Evolutionary conservation across 2,888 invertebrate species (phyloP).

Genomic region (Acronicta psi): DNA sequence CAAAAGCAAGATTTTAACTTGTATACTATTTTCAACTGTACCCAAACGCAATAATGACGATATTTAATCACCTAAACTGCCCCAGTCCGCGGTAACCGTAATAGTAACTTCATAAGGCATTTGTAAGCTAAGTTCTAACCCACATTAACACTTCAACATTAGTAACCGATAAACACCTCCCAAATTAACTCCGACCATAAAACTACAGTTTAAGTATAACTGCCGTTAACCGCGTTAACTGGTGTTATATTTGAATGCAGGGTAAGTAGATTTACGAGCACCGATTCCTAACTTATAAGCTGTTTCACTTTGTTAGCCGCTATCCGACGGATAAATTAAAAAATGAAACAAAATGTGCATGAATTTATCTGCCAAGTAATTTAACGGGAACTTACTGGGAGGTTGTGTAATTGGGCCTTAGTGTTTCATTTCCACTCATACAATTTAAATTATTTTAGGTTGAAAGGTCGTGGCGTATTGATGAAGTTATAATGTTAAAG

Average conservation of each 20-base stretch:
- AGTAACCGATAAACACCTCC: slow-evolving; percentile 10
- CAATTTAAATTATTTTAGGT: slow-evolving; percentile 5
- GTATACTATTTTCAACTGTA: background rate
- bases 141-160: slow-evolving; percentile 20
- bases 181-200: slow-evolving; percentile 38
- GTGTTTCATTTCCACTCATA: slow-evolving; percentile 30
- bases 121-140: background rate
- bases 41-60: no score
- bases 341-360: no score
- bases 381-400: no score
- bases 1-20: no score
- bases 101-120: background rate
- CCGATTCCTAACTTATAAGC: slow-evolving; percentile 43
- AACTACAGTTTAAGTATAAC: slow-evolving; percentile 31
- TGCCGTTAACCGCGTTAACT: slow-evolving; percentile 24
- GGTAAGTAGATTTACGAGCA: slow-evolving; percentile 57
- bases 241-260: slow-evolving; percentile 58
- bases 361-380: no score
- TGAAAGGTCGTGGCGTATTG: no score
- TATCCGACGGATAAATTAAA: no score
- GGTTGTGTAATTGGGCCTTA: no score
- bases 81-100: background rate
- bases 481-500: no score
- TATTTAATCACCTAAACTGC: background rate
- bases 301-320: no score